phyloP scores from a whole-genome alignment of 2,888 invertebrate species.

The Drosophila infuscata region DNA sequence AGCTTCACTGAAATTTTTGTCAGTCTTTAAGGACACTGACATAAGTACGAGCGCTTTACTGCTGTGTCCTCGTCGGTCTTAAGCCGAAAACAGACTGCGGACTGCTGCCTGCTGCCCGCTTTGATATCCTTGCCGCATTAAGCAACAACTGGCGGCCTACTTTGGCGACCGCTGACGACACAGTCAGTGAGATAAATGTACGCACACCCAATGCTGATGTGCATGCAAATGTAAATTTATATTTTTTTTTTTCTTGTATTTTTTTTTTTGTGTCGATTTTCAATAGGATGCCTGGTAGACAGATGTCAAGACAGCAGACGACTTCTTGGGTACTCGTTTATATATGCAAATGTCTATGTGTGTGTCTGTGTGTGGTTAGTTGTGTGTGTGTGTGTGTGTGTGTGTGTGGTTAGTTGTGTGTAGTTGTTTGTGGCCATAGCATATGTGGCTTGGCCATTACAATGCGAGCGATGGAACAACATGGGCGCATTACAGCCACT shows the following conservation, averaged over 20 bases:
- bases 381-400: slow-evolving; percentile 8
- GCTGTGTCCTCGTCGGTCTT: slow-evolving; percentile 1
- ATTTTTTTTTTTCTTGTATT: not conserved
- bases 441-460: slow-evolving; percentile 59
- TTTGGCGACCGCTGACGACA: slow-evolving; percentile 45
- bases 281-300: slow-evolving; percentile 54
- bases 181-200: slow-evolving; percentile 71
- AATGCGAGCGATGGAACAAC: slow-evolving; percentile 48
- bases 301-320: slow-evolving; percentile 78
- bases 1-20: not conserved
- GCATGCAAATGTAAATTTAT: slow-evolving; percentile 76
- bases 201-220: slow-evolving; percentile 74
- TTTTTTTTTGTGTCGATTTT: slow-evolving; percentile 53
- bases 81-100: slow-evolving; percentile 1
- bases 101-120: slow-evolving; percentile 2
- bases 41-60: not conserved
- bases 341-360: slow-evolving; percentile 1
- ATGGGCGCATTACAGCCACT: slow-evolving; percentile 66
- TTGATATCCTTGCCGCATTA: slow-evolving; percentile 54
- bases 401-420: slow-evolving; percentile 12
- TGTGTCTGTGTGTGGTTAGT: slow-evolving; percentile 21
- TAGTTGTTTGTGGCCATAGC: slow-evolving; percentile 45
- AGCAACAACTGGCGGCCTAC: slow-evolving; percentile 60
- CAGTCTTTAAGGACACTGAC: slow-evolving; percentile 5
- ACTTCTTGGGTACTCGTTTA: slow-evolving; percentile 38